Evolutionary conservation across 2,797 vertebrate genomes (phyloP), one percentile per base, ranked within the genome.

Genomic region (Sciurus vulgaris): DNA sequence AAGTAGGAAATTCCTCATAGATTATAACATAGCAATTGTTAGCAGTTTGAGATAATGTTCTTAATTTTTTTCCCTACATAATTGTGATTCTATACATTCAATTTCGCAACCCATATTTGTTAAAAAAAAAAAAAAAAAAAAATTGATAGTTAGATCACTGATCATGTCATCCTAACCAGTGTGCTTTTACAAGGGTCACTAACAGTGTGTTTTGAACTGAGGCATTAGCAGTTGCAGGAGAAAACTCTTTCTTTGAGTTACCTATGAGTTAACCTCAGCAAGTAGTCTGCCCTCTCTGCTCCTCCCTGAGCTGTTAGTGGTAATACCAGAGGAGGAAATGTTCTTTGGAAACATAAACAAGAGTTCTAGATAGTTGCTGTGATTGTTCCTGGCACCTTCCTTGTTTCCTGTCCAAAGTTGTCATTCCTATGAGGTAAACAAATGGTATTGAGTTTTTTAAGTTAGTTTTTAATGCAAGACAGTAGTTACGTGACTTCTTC

Each of bases 271-370:
- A 76, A 35, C 3, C 9, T 87, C 22, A 47, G 15, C 49, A 30
- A 83, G 47, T 20, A 5, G 14, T 9, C 41, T 41, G 8, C 17
- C 18, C 56, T 15, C 4, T 15, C 44, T 0, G 10, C 38, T 28
- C 56, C 28, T 35, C 72, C 59, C 1, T 1, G 7, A 24, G 7
- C 79, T 81, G 26, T 22, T 33, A 51, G 63, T 78, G 79, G 70
- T 70, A 44, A 85, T 18, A 54, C 49, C 54, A 28, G 8, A 47
- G 28, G 70, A 70, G 17, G 72, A 63, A 15, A n/a, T 67, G 8
- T 51, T 85, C 72, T 83, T 70, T 76, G 81, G 77, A 79, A 91
- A 61, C 63, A 38, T 72, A 83, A 93, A 41, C 61, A 79, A 61
- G 67, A 67, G 56, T 72, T 73, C 13, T 76, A 51, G 44, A 28